phyloP scores from a whole-genome alignment of 2,888 invertebrate species.

The Melitaea athalia region DNA sequence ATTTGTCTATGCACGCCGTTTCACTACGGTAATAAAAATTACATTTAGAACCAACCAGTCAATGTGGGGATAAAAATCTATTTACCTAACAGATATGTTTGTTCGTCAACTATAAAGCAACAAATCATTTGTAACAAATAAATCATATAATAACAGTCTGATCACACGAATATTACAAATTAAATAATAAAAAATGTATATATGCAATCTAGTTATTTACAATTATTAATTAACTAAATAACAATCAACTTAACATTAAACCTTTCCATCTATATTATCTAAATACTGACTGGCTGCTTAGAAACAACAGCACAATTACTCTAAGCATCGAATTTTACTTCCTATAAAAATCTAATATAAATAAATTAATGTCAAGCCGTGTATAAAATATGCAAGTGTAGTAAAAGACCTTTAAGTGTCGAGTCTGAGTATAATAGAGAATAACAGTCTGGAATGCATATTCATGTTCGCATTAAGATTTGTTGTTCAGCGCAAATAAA shows the following conservation, averaged over 20 bases:
- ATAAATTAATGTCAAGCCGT: constrained; percentile 48
- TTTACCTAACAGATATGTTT: constrained; percentile 73
- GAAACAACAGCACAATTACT: constrained; percentile 53
- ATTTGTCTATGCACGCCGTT: constrained; percentile 36
- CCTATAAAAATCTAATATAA: constrained; percentile 47
- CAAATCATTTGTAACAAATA: constrained; percentile 79
- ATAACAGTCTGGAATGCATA: constrained; percentile 70
- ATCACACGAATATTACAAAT: constrained; percentile 81
- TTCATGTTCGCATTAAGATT: constrained; percentile 49
- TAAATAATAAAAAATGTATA: constrained; percentile 76
- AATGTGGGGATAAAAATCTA: constrained; percentile 55
- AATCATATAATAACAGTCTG: constrained; percentile 81
- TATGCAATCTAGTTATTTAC: constrained; percentile 80
- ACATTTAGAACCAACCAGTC: constrained; percentile 57
- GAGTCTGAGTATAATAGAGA: constrained; percentile 36
- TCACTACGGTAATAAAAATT: constrained; percentile 36
- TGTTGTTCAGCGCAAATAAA: constrained; percentile 22
- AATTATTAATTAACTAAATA: constrained; percentile 82
- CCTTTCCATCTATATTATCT: constrained; percentile 63
- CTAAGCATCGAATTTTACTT: constrained; percentile 37
- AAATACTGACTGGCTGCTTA: constrained; percentile 73
- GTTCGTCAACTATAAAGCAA: constrained; percentile 75
- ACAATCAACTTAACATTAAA: constrained; percentile 78
- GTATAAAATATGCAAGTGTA: constrained; percentile 30
- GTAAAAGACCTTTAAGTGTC: constrained; percentile 21